Conservation (phyloP, 2,888 invertebrate species). For the Petrolisthes cinctipes region DNA sequence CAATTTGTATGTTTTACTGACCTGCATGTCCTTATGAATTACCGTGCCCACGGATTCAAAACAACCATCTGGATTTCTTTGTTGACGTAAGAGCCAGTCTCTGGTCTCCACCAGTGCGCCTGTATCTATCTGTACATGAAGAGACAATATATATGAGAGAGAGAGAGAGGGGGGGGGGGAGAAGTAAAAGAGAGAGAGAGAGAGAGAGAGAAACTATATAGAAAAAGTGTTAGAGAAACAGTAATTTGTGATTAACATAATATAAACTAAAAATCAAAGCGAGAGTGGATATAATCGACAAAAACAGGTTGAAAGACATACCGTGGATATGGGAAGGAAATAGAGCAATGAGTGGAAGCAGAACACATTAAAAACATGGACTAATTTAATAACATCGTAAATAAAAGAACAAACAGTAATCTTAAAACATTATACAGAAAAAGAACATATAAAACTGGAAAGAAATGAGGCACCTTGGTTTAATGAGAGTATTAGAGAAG, state of each 20-base stretch:
- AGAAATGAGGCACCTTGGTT: neutral
- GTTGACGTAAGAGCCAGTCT: neutral
- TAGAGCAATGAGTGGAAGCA: neutral
- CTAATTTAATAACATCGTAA: neutral
- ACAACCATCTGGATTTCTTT: constrained; percentile 42
- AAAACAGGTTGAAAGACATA: neutral
- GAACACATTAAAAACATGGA: neutral
- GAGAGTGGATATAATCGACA: neutral
- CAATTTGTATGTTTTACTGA: constrained; percentile 23
- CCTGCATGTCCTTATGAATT: constrained; percentile 65
- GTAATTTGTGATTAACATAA: neutral
- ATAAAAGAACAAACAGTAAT: neutral
- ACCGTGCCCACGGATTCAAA: constrained; percentile 57
- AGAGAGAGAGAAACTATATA: neutral
- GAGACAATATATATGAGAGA: too few relatives aligned
- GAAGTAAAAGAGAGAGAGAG: too few relatives aligned
- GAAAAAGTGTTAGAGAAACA: neutral
- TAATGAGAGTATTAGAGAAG: neutral
- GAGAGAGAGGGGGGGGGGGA: too few relatives aligned
- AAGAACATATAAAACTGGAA: neutral
- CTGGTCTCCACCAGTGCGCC: neutral
- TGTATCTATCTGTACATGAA: constrained; percentile 11
- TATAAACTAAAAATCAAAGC: neutral
- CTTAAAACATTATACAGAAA: neutral
- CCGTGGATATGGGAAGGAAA: neutral